phyloP scores from a whole-genome alignment of 2,113 vertebrate genomes.

The Perognathus longimembris region DNA sequence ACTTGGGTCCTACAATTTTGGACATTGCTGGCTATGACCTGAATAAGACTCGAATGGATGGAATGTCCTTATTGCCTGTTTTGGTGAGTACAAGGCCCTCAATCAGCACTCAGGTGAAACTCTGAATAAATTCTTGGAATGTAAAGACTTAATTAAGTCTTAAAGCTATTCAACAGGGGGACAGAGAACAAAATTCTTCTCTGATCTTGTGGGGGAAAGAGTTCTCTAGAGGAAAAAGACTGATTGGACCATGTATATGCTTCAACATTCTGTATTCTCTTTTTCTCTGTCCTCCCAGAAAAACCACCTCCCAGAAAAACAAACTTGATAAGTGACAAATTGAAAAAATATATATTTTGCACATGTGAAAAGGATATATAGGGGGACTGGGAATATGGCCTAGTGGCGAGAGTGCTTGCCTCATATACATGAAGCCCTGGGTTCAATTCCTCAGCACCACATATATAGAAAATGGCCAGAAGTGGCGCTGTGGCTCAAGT shows the following conservation, averaged over 20 bases:
- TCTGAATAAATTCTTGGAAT: slow-evolving; percentile 14
- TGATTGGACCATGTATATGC: background rate
- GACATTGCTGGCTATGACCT: slow-evolving; percentile 94
- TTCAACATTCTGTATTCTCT: background rate
- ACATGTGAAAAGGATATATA: background rate
- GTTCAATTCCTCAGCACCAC: too few species aligned
- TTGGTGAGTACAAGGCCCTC: slow-evolving; percentile 89
- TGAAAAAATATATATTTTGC: slow-evolving; percentile 11
- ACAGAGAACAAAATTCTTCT: slow-evolving; percentile 24
- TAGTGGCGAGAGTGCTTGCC: too few species aligned
- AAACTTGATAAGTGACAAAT: background rate
- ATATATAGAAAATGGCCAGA: too few species aligned
- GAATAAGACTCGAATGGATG: slow-evolving; percentile 97
- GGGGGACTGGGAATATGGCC: too few species aligned
- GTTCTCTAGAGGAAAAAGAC: background rate
- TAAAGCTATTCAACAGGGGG: background rate
- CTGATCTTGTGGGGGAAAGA: background rate
- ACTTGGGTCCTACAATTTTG: slow-evolving; percentile 97
- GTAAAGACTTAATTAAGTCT: slow-evolving; percentile 23
- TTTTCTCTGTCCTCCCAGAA: background rate
- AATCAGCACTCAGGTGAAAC: background rate
- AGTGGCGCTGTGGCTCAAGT: too few species aligned
- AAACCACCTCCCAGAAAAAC: background rate
- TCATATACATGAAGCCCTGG: too few species aligned
- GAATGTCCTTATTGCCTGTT: slow-evolving; percentile 93